These are phyloP conservation scores for Nannoperca obscura DNA, from an alignment of 2,797 vertebrate genomes.

Conservation along the genomic window DNA sequence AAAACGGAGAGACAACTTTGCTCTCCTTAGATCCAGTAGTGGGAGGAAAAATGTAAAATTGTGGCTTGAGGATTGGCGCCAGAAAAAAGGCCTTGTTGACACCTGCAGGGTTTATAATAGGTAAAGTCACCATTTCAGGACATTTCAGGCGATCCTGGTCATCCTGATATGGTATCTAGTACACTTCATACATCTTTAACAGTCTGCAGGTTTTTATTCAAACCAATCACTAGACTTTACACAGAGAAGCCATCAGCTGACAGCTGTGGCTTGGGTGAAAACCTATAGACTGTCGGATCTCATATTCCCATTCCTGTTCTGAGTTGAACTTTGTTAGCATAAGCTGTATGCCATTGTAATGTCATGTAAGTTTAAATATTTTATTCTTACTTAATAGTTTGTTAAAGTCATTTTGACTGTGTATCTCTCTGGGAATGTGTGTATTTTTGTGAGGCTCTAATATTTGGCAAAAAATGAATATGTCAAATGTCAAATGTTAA, in stretches of 20 bases:
- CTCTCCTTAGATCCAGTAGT: no score
- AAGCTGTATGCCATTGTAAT: neutral
- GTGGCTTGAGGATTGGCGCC: neutral
- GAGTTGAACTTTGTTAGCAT: neutral
- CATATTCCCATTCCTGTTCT: neutral
- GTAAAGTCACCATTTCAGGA: neutral
- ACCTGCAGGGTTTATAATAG: neutral
- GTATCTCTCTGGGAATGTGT: neutral
- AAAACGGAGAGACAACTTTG: conserved; percentile 4
- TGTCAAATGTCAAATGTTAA: neutral
- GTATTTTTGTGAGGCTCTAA: neutral
- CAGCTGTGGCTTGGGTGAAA: neutral
- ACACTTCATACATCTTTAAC: no score
- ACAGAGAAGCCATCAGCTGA: neutral
- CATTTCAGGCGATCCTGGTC: neutral
- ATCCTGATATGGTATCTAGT: neutral
- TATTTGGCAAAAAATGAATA: neutral
- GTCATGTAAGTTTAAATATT: neutral
- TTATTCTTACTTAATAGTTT: conserved; percentile 2
- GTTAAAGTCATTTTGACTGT: neutral
- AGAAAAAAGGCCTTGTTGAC: neutral
- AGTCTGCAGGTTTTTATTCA: neutral
- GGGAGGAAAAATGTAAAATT: neutral
- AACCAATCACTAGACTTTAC: neutral
- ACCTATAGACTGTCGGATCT: neutral